Evolutionary conservation across 2,888 invertebrate species (phyloP).

Genomic region (Eilema depressum): DNA sequence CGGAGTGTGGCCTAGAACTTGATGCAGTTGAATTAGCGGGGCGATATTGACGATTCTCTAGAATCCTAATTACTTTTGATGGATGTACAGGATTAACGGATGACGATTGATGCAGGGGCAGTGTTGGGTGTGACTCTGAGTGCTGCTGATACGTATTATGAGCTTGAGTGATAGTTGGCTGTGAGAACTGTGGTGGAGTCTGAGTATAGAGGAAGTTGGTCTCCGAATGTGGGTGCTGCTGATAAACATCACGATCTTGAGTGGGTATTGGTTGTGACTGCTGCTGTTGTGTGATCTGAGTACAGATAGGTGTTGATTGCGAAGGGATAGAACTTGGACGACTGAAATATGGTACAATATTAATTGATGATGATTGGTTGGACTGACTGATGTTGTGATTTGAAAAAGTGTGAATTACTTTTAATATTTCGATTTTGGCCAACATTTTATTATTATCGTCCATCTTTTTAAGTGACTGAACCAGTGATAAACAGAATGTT

Average conservation of each 20-base stretch:
- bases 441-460: slow-evolving; percentile 32
- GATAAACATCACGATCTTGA: neutral
- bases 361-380: too few relatives aligned
- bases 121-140: neutral
- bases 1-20: neutral
- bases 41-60: neutral
- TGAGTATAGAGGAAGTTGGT: too few relatives aligned
- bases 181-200: too few relatives aligned
- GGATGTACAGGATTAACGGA: neutral
- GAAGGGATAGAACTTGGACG: neutral
- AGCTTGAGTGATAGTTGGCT: too few relatives aligned
- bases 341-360: neutral
- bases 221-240: too few relatives aligned
- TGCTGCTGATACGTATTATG: neutral
- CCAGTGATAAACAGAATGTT: too few relatives aligned
- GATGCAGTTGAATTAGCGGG: neutral
- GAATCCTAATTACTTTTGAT: neutral
- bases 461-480: slow-evolving; percentile 18
- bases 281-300: slow-evolving; percentile 3
- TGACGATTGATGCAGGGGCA: neutral
- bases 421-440: slow-evolving; percentile 38
- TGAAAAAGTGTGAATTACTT: slow-evolving; percentile 25
- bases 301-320: neutral
- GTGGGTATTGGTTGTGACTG: neutral
- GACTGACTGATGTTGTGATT: neutral